Evolutionary conservation across 2,797 vertebrate species (phyloP).

Genomic region (Neosilurus mollespiculum): DNA sequence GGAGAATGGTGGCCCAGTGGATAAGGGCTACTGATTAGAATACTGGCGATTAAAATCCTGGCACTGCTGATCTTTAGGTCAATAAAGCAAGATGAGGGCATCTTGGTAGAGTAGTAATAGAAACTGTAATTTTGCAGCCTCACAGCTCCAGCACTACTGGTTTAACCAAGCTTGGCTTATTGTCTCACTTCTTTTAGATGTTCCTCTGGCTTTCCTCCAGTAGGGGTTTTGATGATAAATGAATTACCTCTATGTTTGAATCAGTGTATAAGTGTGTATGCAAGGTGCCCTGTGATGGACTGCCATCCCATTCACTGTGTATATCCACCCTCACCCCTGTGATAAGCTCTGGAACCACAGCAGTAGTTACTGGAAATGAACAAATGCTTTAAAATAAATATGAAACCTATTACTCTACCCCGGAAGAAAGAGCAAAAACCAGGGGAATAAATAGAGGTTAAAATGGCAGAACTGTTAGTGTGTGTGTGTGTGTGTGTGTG

Average conservation of each 20-base stretch:
- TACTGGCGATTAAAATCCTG: background rate
- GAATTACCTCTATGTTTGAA: background rate
- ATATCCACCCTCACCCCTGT: background rate
- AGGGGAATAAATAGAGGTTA: too few species aligned
- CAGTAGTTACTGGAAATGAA: background rate
- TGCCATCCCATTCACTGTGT: background rate
- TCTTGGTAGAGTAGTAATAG: background rate
- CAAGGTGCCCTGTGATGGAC: background rate
- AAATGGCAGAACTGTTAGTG: background rate
- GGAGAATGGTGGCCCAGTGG: background rate
- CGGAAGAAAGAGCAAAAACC: background rate
- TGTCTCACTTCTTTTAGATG: background rate
- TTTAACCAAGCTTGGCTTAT: background rate
- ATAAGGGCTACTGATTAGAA: slow-evolving; percentile 13
- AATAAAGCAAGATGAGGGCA: background rate
- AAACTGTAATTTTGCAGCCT: slow-evolving; percentile 9
- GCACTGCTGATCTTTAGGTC: background rate
- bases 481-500: too few species aligned
- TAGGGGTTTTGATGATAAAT: too few species aligned
- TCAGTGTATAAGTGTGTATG: background rate
- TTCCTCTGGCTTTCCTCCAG: background rate
- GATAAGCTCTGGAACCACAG: background rate
- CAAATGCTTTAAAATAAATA: background rate
- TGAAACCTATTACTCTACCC: background rate
- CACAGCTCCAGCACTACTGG: background rate